Evolutionary conservation across 1,140 invertebrate species (phyloP).

Genomic region (Riptortus pedestris): DNA sequence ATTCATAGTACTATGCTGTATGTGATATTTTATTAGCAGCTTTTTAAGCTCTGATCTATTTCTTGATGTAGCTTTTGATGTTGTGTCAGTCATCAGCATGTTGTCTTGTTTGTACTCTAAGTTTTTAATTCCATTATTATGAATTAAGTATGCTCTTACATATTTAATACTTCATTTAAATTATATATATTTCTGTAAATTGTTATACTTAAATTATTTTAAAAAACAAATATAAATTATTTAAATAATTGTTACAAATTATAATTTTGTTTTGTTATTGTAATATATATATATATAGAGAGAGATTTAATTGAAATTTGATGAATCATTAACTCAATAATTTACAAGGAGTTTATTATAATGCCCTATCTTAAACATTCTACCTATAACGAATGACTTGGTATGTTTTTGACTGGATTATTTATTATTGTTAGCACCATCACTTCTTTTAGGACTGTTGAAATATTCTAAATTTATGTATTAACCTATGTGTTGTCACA

Average conservation of each 20-base stretch:
- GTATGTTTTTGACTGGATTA: conserved; percentile 7
- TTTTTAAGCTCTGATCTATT: background rate
- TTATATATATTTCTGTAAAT: background rate
- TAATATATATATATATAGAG: too few species aligned
- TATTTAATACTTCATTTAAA: conserved; percentile 1
- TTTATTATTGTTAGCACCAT: background rate
- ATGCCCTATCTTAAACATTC: background rate
- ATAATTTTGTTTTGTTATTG: conserved; percentile 4
- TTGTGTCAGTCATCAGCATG: conserved; percentile 4
- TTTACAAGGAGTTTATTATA: background rate
- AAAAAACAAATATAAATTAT: background rate
- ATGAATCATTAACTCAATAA: too few species aligned
- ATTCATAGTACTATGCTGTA: background rate
- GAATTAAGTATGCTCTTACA: background rate
- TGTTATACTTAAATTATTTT: conserved; percentile 3
- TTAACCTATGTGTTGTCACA: conserved; percentile 10
- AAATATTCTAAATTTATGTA: background rate
- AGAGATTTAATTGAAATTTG: too few species aligned
- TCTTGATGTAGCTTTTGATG: conserved; percentile 12
- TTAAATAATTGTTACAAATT: background rate
- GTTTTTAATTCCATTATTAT: background rate
- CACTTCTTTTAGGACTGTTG: conserved; percentile 2
- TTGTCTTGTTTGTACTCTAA: background rate
- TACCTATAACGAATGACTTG: background rate
- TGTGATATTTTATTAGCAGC: conserved; percentile 11